Base-by-base conservation (phyloP, 2,797 vertebrate genomes). In the Vireo griseus region DNA sequence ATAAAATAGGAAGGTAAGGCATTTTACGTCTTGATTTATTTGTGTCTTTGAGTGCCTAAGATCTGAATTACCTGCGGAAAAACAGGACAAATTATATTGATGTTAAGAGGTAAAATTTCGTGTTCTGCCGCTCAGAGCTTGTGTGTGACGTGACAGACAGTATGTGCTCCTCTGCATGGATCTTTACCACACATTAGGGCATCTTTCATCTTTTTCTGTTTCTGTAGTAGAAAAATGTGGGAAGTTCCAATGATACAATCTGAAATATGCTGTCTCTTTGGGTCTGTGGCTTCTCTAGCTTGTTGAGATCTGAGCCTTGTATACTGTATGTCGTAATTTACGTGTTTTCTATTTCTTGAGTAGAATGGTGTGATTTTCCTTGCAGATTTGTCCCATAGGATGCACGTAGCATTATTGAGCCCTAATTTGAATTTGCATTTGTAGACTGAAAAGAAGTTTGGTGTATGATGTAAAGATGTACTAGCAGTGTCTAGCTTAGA, bases 1-100 rank as follows among this genome's bases (percentile, higher is more conserved):
- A 85, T 95, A 72, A 86, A 90, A 94, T 96, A 90, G 92, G 91
- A 96, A 96, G 90, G 92, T 78, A 88, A 96, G 92, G 76, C 50
- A 29, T 92, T 35, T 81, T 69, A 76, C 31, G 26, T 94, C 84
- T 95, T 68, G 48, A 54, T 93, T 77, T 68, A 61, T 92, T 87
- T 92, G 61, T 94, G 15, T 66, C 37, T 91, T 77, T 35, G 21
- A 50, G 66, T 86, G 52, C 31, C 28, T 62, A 26, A 76, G 61
- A 75, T 91, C 19, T 50, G 90, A 71, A 73, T 80, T 87, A 63
- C 47, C 40, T 66, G 69, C 19, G 2, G 84, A 62, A 90, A 71
- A 78, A 0, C 44, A 16, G 16, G 58, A 31, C 51, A 52, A 82
- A 57, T 5, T 10, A 13, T 28, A 5, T 71, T 15, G 26, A 33